phyloP scores from a whole-genome alignment of 2,797 vertebrate species.

The Pterois miles region DNA sequence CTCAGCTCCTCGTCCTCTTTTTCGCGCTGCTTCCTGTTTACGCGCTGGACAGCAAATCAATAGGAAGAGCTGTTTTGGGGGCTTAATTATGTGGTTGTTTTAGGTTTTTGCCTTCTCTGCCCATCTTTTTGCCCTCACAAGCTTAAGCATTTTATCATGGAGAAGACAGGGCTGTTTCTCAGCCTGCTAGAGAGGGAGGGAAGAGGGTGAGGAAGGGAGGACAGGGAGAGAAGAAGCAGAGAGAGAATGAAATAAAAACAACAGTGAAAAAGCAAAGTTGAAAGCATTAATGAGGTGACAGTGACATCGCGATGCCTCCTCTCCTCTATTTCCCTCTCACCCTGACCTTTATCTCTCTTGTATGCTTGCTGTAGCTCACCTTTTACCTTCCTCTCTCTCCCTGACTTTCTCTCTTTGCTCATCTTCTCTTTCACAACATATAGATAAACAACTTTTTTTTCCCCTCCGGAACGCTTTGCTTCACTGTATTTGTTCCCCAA shows the following conservation, averaged over 20 bases:
- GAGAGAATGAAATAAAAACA: slow-evolving; percentile 21
- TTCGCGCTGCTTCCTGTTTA: slow-evolving; percentile 33
- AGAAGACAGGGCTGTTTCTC: slow-evolving; percentile 31
- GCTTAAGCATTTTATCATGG: slow-evolving; percentile 44
- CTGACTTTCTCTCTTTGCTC: slow-evolving; percentile 23
- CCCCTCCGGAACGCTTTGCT: slow-evolving; percentile 7
- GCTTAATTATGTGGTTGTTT: slow-evolving; percentile 74
- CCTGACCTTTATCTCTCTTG: slow-evolving; percentile 62
- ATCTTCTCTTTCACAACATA: slow-evolving; percentile 44
- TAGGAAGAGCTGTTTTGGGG: slow-evolving; percentile 57
- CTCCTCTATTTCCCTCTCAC: slow-evolving; percentile 34
- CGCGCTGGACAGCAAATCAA: slow-evolving; percentile 70
- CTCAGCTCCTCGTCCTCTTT: slow-evolving; percentile 35
- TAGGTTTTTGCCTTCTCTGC: slow-evolving; percentile 43
- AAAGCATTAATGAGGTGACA: slow-evolving; percentile 67
- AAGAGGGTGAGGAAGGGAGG: not conserved
- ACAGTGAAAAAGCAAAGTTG: slow-evolving; percentile 40
- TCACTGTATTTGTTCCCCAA: not conserved
- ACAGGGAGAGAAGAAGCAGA: not conserved
- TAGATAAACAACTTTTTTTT: slow-evolving; percentile 41
- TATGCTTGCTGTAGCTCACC: slow-evolving; percentile 58
- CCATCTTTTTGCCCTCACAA: slow-evolving; percentile 43
- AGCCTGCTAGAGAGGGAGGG: slow-evolving; percentile 10
- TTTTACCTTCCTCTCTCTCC: slow-evolving; percentile 19
- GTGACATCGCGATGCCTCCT: slow-evolving; percentile 44